Evolutionary conservation across 2,888 invertebrate species (phyloP), one percentile per base, ranked within the genome.

Genomic region (Margaritifera margaritifera): DNA sequence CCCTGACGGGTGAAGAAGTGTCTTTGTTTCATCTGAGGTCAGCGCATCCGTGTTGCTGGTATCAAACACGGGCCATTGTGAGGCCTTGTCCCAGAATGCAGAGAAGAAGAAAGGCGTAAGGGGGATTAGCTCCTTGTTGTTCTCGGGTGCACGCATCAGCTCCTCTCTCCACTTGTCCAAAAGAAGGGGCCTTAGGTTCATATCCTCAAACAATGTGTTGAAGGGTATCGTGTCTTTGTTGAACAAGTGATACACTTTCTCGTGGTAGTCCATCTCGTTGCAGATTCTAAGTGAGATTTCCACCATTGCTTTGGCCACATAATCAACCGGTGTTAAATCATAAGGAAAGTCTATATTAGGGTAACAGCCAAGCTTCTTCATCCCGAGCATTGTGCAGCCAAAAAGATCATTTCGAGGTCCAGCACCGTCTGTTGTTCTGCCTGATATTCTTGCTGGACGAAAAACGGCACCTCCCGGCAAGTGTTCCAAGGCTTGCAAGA

Each of bases 241-340:
- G 68, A 80, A 83, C 11, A 83, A 60, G 68, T 83, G 83, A 60
- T 74, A 83, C 0, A 80, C 74, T 54, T 66, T 71, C n/a, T 75
- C 75, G 20, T 61, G 62, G 22, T 54, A 58, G 6, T 57, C 62
- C 0, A n/a, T 52, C 15, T 64, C 55, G n/a, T 70, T 69, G 66
- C 72, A 78, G 18, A 80, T 66, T 62, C 74, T 75, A n/a, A 78
- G 24, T 20, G 78, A 55, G 3, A 83, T 79, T 60, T 83, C 81
- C 8, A 83, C 68, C 76, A 81, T 80, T 18, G 79, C 72, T 58
- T 73, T 78, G 6, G 83, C 81, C 55, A 79, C 79, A 63, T 68
- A 83, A 58, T 83, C 81, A 2, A 83, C 83, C 1, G 83, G 83
- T 15, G 80, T 83, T n/a, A 83, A 68, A 62, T 83, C 83, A 58